Evolutionary conservation across 2,113 vertebrate genomes (phyloP).

Genomic region (Willisornis vidua): DNA sequence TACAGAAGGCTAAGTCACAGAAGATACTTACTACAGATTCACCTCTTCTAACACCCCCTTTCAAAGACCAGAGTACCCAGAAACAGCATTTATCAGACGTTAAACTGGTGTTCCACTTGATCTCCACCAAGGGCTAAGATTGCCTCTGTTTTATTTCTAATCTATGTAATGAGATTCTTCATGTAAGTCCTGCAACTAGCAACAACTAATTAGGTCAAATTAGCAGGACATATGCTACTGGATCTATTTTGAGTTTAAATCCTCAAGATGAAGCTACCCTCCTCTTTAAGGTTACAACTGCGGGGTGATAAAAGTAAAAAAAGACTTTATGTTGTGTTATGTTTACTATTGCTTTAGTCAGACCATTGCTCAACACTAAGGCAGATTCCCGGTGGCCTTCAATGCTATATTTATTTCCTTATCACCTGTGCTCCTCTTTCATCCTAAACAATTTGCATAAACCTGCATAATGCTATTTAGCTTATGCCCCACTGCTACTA

Average conservation of each 20-base stretch:
- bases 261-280: neutral
- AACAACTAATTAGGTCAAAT: slow-evolving; percentile 67
- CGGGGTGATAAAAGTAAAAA: neutral
- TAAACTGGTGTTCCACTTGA: neutral
- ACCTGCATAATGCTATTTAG: slow-evolving; percentile 60
- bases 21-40: neutral
- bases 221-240: slow-evolving; percentile 45
- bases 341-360: neutral
- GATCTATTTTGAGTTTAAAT: slow-evolving; percentile 49
- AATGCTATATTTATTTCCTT: slow-evolving; percentile 1
- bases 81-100: neutral
- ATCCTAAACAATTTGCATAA: slow-evolving; percentile 63
- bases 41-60: neutral
- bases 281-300: neutral
- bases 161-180: slow-evolving; percentile 57
- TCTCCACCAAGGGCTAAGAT: neutral
- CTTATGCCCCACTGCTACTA: slow-evolving; percentile 43
- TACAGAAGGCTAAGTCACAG: neutral
- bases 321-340: neutral
- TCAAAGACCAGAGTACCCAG: neutral
- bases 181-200: slow-evolving; percentile 12
- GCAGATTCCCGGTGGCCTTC: neutral
- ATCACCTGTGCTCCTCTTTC: slow-evolving; percentile 3
- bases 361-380: neutral
- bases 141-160: slow-evolving; percentile 15